Evolutionary conservation across 2,113 vertebrate species (phyloP).

Genomic region (Trichechus manatus): DNA sequence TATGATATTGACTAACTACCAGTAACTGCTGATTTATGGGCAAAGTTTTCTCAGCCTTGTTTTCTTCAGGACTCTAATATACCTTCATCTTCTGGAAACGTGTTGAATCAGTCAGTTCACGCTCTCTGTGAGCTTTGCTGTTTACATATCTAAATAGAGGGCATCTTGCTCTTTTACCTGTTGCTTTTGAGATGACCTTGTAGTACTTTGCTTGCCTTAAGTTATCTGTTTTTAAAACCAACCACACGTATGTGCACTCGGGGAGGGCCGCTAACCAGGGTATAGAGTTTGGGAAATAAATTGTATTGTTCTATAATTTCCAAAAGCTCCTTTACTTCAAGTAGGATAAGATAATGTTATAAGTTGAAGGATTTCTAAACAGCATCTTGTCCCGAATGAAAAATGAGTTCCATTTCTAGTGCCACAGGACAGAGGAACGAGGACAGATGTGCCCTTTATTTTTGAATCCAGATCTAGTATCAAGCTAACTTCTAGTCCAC

Average conservation of each 20-base stretch:
- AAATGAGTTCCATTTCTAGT: background rate
- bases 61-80: conserved; percentile 66
- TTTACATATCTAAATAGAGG: conserved; percentile 55
- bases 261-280: background rate
- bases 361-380: conserved; percentile 40
- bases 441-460: background rate
- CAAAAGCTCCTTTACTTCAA: conserved; percentile 53
- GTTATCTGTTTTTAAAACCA: conserved; percentile 28
- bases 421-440: background rate
- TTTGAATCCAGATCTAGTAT: background rate
- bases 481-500: background rate
- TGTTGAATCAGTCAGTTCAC: conserved; percentile 53
- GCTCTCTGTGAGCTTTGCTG: conserved; percentile 58
- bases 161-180: conserved; percentile 50
- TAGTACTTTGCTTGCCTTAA: background rate
- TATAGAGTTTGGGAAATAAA: conserved; percentile 18
- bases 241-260: background rate
- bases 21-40: conserved; percentile 81
- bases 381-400: background rate
- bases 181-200: background rate
- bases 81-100: conserved; percentile 74
- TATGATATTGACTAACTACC: conserved; percentile 77
- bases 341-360: background rate
- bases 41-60: conserved; percentile 68
- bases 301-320: conserved; percentile 31